These are phyloP conservation scores for Muscicapa adusta DNA, from an alignment of 2,113 vertebrate genomes.

Conservation along the genomic window DNA sequence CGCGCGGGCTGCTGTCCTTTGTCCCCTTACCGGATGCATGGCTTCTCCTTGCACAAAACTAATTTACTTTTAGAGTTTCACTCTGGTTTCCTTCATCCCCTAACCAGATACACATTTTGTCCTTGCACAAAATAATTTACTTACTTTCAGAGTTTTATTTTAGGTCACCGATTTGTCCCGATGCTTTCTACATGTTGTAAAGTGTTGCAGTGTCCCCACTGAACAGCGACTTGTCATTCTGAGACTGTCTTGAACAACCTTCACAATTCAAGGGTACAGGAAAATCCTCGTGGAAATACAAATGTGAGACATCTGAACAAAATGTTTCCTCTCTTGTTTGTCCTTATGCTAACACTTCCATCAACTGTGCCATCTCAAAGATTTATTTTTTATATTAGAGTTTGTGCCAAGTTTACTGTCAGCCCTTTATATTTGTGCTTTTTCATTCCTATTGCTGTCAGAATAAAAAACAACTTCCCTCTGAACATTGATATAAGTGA, in stretches of 20 bases:
- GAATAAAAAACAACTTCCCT: not conserved
- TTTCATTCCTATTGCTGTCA: not conserved
- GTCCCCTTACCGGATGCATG: accelerated
- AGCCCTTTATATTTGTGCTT: not conserved
- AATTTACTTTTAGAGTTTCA: not conserved
- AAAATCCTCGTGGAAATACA: not conserved
- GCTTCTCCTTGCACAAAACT: not conserved
- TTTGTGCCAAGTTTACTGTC: not conserved
- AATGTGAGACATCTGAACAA: not conserved
- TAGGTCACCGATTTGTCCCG: not conserved
- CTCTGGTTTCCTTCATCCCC: not conserved
- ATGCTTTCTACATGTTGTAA: accelerated
- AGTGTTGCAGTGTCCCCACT: not conserved
- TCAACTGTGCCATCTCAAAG: not conserved
- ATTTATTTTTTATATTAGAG: not conserved
- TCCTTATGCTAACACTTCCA: too few relatives aligned
- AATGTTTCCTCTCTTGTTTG: not conserved
- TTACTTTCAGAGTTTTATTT: not conserved
- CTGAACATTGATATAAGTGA: accelerated
- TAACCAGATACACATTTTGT: not conserved
- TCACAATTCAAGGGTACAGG: not conserved
- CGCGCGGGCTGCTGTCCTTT: accelerated
- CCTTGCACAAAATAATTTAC: not conserved
- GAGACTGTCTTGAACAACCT: not conserved
- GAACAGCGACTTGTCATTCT: not conserved